A percentile compares a stretch with the other conserved stretches of the same genome.
Conservation (phyloP, 2,888 invertebrate genomes). For the Stenchaetothrips biformis region DNA sequence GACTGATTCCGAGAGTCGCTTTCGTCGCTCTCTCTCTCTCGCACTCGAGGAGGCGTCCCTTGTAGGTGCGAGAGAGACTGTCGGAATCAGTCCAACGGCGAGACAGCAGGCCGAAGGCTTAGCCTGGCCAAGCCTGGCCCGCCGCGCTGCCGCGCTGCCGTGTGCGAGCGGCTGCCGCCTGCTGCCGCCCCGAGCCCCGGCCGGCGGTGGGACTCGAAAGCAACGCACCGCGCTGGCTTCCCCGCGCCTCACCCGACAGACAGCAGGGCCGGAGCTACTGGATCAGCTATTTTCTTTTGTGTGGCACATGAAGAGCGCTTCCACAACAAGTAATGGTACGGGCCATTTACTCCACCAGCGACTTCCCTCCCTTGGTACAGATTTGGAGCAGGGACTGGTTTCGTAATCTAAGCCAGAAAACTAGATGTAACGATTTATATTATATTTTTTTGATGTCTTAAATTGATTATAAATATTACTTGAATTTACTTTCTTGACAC, state of each 20-base stretch:
- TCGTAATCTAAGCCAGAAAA: not conserved
- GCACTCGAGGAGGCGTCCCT: no score
- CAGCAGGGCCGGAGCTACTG: no score
- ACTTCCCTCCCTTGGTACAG: not conserved
- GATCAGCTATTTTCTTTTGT: no score
- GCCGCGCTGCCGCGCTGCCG: not conserved
- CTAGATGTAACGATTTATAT: not conserved
- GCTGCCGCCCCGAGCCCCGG: not conserved
- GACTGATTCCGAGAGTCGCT: no score
- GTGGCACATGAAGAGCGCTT: not conserved
- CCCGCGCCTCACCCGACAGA: not conserved
- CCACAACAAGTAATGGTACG: not conserved
- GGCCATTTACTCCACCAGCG: not conserved
- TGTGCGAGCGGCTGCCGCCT: not conserved
- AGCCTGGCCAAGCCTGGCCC: no score
- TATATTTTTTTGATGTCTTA: conserved; percentile 31
- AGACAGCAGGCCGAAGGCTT: not conserved
- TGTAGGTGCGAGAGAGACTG: no score
- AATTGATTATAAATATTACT: conserved; percentile 30
- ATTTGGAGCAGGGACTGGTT: not conserved
- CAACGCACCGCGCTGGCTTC: no score
- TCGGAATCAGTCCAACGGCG: not conserved
- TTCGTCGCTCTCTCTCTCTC: no score
- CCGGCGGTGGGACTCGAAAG: no score
- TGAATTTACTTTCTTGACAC: conserved; percentile 27